phyloP scores from a whole-genome alignment of 1,140 invertebrate genomes.

The Odontomachus brunneus region DNA sequence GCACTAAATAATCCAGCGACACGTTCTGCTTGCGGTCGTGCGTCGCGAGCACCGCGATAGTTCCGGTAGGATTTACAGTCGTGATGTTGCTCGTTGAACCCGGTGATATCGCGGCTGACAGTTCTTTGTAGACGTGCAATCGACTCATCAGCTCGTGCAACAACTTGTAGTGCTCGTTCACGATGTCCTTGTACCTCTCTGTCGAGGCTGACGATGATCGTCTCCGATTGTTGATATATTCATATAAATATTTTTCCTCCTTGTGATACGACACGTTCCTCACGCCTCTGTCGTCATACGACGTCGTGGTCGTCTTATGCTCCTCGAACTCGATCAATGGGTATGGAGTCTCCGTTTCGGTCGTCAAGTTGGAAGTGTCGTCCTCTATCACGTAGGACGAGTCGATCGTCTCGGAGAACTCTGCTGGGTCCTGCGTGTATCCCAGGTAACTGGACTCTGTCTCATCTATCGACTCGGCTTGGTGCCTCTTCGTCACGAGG shows the following conservation, averaged over 20 bases:
- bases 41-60: constrained; percentile 9
- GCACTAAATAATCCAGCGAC: constrained; percentile 63
- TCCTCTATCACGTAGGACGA: constrained; percentile 66
- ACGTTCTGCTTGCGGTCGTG: constrained; percentile 21
- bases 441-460: constrained; percentile 65
- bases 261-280: constrained; percentile 26
- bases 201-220: not conserved
- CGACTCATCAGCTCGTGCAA: constrained; percentile 52
- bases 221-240: constrained; percentile 7
- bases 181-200: constrained; percentile 25
- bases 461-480: constrained; percentile 61
- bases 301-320: not conserved
- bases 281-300: not conserved
- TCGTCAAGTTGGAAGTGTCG: constrained; percentile 1
- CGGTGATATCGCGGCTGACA: constrained; percentile 14
- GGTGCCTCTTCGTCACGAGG: constrained; percentile 52
- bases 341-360: constrained; percentile 51
- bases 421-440: constrained; percentile 58
- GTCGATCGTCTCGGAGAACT: constrained; percentile 67
- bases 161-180: constrained; percentile 32
- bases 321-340: constrained; percentile 61
- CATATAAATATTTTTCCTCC: constrained; percentile 25
- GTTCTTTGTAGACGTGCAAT: constrained; percentile 44
- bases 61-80: not conserved
- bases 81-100: not conserved